Percentiles rank a stretch among this genome's conserved stretches.
Conservation (phyloP, 1,140 invertebrate genomes). For the Hermetia illucens region DNA sequence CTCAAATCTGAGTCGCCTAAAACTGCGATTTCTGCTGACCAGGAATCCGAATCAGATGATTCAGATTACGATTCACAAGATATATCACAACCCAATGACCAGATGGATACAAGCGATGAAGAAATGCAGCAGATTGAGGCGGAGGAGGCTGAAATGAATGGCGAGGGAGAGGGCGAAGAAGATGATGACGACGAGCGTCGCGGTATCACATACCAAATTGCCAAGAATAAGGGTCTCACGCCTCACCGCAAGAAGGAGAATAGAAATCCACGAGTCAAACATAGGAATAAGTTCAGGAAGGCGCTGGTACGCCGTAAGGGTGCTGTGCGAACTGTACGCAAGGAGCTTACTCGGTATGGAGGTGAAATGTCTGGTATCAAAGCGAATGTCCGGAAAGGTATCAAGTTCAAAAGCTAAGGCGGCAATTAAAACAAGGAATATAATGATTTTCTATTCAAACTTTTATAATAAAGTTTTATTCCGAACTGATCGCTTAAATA, state of each 20-base stretch:
- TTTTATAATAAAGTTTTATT: too few species aligned
- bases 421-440: too few species aligned
- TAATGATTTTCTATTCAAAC: too few species aligned
- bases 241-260: constrained; percentile 79
- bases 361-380: constrained; percentile 90
- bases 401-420: constrained; percentile 79
- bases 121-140: constrained; percentile 28
- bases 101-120: too few species aligned
- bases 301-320: constrained; percentile 81
- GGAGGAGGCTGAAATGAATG: constrained; percentile 28
- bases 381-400: constrained; percentile 65
- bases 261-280: constrained; percentile 86
- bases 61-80: too few species aligned
- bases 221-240: constrained; percentile 88
- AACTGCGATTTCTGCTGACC: too few species aligned
- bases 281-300: constrained; percentile 80
- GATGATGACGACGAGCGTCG: constrained; percentile 40
- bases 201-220: constrained; percentile 81
- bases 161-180: constrained; percentile 21
- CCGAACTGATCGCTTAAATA: too few species aligned
- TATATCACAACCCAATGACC: too few species aligned
- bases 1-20: constrained; percentile 29
- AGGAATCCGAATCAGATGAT: too few species aligned
- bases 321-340: constrained; percentile 65
- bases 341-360: constrained; percentile 62